Evolutionary conservation across 2,113 vertebrate species (phyloP), one percentile per base, ranked within the genome.

Genomic region (Xiphias gladius): DNA sequence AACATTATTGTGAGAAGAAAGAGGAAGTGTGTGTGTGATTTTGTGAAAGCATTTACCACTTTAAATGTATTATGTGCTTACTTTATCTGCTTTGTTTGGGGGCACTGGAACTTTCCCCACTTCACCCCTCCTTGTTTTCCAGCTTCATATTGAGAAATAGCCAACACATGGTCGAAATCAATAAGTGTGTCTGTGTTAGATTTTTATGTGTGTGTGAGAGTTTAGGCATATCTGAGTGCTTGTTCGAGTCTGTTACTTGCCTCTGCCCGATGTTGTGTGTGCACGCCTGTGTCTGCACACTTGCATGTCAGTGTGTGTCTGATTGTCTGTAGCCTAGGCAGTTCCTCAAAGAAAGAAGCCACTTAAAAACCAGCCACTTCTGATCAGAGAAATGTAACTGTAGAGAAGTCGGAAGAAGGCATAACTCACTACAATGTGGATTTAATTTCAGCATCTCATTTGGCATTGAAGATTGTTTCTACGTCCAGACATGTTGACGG

Each of bases 111-210:
- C 19, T 20, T n/a, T 8, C 1, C 13, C n/a, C 4, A 24, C 5
- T 30, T 59, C 13, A 28, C 6, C 37, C 22, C 22, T 17, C 7
- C 46, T 52, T 55, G 19, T 28, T 55, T 54, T 24, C 13, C 9
- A 30, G 9, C 9, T n/a, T 55, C 1, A 0, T 32, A 4, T 54
- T 65, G n/a, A 7, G 22, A 54, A 59, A 50, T 12, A 6, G 7
- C 22, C 24, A 70, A 77, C 63, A 81, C 16, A 39, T 64, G 77
- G 73, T 22, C 32, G 13, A 32, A 48, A 83, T 83, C 20, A 48
- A 26, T 2, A 46, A 7, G 26, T 63, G 16, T 50, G 20, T 39
- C 19, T 0, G 0, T 65, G 50, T 54, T 57, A 26, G 12, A 26
- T 19, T 17, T 48, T 3, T 19, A 19, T 48, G 16, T 19, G 16